Base-by-base conservation (phyloP, 2,113 vertebrate species). In the Periophthalmus modestus region DNA sequence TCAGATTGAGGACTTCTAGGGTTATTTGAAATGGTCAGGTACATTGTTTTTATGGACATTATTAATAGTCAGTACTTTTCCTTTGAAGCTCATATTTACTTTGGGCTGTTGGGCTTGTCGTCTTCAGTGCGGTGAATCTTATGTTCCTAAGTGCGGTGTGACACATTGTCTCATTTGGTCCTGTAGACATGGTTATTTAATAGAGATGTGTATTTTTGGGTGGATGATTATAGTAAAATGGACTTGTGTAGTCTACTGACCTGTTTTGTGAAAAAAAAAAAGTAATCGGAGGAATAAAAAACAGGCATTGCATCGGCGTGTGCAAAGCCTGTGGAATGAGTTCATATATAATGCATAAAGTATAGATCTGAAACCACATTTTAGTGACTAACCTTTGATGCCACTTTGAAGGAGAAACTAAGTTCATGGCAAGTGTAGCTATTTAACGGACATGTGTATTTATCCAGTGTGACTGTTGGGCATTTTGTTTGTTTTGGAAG, bases 401-500 rank as follows among this genome's bases (percentile, higher is more conserved):
- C 82, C 16, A 9, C 65, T 71, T 46, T 85, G 83, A 89, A 85
- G 77, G 79, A 79, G 81, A 88, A 87, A 85, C 55, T 50, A 82
- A 70, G 80, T 89, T 89, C 87, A 89, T 88, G 80, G 84, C 76
- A 76, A 88, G 88, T 89, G 81, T 86, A 84, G 78, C 83, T 74
- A 75, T 89, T 91, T 91, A 89, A 88, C 89, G 82, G 87, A 80
- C 85, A 81, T 74, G 89, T 92, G 83, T 93, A 79, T 94, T 93
- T 93, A 90, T 89, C 88, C 92, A 90, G 85, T 80, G 68, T 82
- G 86, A 89, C 85, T 92, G 78, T 90, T 88, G 84, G 83, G 80
- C 78, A 48, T 78, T 69, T 63, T 94, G 91, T 93, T 94, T 93
- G 87, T 91, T 92, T 93, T 94, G 93, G 92, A 92, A 85, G 36